Conservation (phyloP, 2,797 vertebrate genomes). For the Sebastes taczanowskii region DNA sequence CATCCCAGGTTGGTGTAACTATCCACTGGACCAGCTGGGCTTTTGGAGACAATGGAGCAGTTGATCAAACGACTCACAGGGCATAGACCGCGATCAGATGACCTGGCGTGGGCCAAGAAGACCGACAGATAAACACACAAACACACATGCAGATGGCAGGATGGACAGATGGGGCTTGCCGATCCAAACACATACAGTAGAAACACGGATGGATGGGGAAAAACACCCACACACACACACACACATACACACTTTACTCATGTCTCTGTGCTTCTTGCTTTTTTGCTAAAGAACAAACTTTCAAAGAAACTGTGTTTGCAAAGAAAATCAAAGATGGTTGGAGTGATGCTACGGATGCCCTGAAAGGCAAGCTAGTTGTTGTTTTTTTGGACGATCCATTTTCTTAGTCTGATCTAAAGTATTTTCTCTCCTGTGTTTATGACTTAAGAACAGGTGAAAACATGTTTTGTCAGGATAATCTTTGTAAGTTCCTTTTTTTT, state of each 20-base stretch:
- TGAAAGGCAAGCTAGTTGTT: no score
- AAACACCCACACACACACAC: slow-evolving; percentile 1
- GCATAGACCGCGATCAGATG: slow-evolving; percentile 79
- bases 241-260: slow-evolving; percentile 7
- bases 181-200: background rate
- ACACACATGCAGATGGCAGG: background rate
- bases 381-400: no score
- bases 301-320: slow-evolving; percentile 19
- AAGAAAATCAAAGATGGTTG: background rate
- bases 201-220: background rate
- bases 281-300: slow-evolving; percentile 31
- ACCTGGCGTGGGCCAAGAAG: slow-evolving; percentile 84
- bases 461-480: no score
- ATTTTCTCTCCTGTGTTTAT: no score
- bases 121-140: slow-evolving; percentile 64
- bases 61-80: slow-evolving; percentile 78
- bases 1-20: slow-evolving; percentile 83
- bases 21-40: slow-evolving; percentile 80
- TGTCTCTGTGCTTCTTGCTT: slow-evolving; percentile 44
- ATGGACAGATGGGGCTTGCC: background rate
- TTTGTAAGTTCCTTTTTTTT: no score
- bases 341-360: background rate
- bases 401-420: no score
- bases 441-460: no score
- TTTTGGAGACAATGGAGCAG: slow-evolving; percentile 82